Evolutionary conservation across 2,797 vertebrate species (phyloP).

Genomic region (Eremophila alpestris): DNA sequence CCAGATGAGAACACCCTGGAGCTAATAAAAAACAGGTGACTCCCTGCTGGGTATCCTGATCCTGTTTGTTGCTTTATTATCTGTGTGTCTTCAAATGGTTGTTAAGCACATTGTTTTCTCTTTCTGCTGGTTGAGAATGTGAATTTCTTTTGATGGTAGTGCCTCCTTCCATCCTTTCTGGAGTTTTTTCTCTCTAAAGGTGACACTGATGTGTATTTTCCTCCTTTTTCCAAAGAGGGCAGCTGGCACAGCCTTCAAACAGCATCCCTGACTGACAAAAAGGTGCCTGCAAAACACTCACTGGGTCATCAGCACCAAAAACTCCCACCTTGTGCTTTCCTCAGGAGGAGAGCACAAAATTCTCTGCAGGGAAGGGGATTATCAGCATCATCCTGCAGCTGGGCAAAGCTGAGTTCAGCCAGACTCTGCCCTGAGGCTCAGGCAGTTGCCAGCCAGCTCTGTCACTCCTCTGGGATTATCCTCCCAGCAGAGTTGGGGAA

Average conservation of each 20-base stretch:
- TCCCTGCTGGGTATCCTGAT: background rate
- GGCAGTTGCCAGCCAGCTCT: background rate
- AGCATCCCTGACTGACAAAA: background rate
- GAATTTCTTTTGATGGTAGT: background rate
- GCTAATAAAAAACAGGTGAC: background rate
- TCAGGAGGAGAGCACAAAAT: background rate
- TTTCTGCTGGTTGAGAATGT: background rate
- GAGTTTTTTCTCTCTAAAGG: background rate
- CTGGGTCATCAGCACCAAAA: background rate
- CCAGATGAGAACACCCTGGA: background rate
- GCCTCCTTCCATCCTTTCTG: background rate
- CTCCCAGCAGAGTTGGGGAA: background rate
- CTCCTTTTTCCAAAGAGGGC: background rate
- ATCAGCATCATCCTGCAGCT: background rate
- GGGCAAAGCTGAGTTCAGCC: background rate
- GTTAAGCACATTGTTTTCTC: background rate
- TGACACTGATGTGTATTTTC: background rate
- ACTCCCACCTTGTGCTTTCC: background rate
- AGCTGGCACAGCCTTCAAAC: background rate
- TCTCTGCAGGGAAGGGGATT: background rate
- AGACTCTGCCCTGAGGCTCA: background rate
- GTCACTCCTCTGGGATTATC: background rate
- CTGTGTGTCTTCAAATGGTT: background rate
- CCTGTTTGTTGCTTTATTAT: background rate
- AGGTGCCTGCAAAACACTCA: background rate